Percentiles rank a stretch among this genome's conserved stretches.
Evolutionary conservation across 2,888 invertebrate species (phyloP).

Genomic region (Tineola bisselliella): DNA sequence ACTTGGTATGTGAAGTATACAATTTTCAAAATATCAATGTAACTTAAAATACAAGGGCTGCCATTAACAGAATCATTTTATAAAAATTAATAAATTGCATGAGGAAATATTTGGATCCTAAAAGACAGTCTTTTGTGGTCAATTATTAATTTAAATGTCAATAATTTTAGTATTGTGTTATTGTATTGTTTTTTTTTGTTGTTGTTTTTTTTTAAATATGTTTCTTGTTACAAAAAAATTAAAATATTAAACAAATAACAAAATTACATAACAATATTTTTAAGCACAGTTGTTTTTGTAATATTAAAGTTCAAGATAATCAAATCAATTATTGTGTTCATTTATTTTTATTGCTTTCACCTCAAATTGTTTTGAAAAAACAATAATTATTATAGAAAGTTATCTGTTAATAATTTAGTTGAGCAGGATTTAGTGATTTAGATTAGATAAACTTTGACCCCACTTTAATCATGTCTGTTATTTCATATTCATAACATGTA

Average conservation of each 20-base stretch:
- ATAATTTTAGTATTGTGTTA: no score
- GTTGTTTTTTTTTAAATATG: no score
- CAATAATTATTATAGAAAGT: background rate
- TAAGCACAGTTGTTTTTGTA: background rate
- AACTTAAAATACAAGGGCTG: no score
- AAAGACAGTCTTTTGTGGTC: no score
- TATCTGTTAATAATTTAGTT: background rate
- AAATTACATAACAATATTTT: background rate
- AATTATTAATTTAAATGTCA: no score
- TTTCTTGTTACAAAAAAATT: background rate
- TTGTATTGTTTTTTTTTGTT: no score
- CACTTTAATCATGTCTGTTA: background rate
- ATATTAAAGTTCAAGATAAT: background rate
- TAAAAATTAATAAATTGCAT: no score
- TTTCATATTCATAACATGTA: no score
- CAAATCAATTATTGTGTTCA: constrained; percentile 1
- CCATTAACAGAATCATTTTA: no score
- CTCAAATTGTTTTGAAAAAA: background rate
- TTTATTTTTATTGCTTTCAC: constrained; percentile 8
- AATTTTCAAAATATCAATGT: no score
- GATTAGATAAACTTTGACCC: constrained; percentile 2
- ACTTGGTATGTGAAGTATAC: constrained; percentile 52
- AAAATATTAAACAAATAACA: background rate
- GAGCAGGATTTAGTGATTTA: background rate
- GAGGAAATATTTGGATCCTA: no score